phyloP scores from a whole-genome alignment of 2,113 vertebrate species.

The Carassius carassius region DNA sequence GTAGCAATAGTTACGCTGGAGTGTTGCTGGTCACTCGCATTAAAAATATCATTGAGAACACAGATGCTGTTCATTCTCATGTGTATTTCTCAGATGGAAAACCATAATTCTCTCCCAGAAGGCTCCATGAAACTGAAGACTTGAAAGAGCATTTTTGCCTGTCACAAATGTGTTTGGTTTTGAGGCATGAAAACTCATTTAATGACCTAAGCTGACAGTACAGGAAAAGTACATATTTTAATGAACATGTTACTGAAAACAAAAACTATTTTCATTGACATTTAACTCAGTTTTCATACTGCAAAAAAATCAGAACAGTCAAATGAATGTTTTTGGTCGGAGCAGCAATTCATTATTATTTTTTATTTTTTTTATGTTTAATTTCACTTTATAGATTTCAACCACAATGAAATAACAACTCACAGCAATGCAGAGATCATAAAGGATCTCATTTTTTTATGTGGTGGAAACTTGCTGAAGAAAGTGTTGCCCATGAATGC shows the following conservation, averaged over 20 bases:
- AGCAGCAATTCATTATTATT: not conserved
- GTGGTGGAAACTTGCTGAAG: conserved; percentile 31
- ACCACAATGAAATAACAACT: conserved; percentile 20
- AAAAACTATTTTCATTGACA: conserved; percentile 1
- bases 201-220: not conserved
- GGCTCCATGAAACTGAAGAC: conserved; percentile 3
- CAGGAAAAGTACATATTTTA: conserved; percentile 9
- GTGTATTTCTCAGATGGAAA: conserved; percentile 17
- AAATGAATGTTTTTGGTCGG: not conserved
- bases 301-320: conserved; percentile 7
- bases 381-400: conserved; percentile 24
- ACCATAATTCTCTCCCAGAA: conserved; percentile 20
- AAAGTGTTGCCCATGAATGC: conserved; percentile 9
- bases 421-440: conserved; percentile 16
- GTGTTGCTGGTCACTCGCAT: not conserved
- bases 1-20: conserved; percentile 8
- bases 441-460: not conserved
- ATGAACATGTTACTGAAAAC: not conserved
- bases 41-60: conserved; percentile 13
- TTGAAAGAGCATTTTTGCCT: not conserved
- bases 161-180: not conserved
- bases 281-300: conserved; percentile 33
- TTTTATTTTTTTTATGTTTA: not conserved
- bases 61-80: conserved; percentile 32
- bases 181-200: conserved; percentile 33